phyloP scores from a whole-genome alignment of 2,113 vertebrate genomes.

The western clawed frog (Xenopus tropicalis) region UCB_Xtro_10.0 CM004450.2:43156501-43157000 shows the following conservation, averaged over 20 bases:
- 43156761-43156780: neutral
- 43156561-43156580: conserved; percentile 31
- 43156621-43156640: conserved; percentile 32
- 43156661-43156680: conserved; percentile 24
- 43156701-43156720: conserved; percentile 11
- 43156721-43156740: neutral
- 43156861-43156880: no score
- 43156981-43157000: no score
- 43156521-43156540: conserved; percentile 32
- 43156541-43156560: conserved; percentile 41
- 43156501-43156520: conserved; percentile 43
- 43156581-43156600: conserved; percentile 30
- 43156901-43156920: no score
- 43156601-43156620: conserved; percentile 38
- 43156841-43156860: no score
- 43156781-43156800: neutral
- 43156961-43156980: no score
- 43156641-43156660: conserved; percentile 3
- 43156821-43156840: neutral
- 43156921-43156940: no score
- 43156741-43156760: neutral
- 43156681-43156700: conserved; percentile 10
- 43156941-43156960: no score
- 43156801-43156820: neutral
- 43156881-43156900: no score